phyloP scores from a whole-genome alignment of 1,140 invertebrate species.

The Drosophila pandora region DNA sequence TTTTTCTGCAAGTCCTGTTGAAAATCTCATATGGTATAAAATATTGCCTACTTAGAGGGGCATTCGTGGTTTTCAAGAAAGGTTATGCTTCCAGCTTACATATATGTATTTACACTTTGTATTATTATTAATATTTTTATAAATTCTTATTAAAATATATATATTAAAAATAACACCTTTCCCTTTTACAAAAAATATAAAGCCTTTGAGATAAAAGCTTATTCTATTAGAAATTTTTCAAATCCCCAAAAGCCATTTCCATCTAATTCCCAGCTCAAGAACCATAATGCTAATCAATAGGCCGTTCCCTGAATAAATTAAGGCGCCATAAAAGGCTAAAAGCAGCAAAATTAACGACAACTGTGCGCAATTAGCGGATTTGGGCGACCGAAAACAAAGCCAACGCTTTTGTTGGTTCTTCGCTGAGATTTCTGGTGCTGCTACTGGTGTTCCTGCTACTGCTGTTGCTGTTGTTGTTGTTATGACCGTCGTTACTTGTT shows the following conservation, averaged over 20 bases:
- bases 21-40: neutral
- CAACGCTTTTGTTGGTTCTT: constrained; percentile 24
- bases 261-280: constrained; percentile 20
- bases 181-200: no score
- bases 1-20: neutral
- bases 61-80: neutral
- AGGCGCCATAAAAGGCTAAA: constrained; percentile 40
- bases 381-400: constrained; percentile 61
- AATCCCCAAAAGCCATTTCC: constrained; percentile 11
- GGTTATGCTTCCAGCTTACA: neutral
- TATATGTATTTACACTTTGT: no score
- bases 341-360: constrained; percentile 57
- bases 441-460: constrained; percentile 9
- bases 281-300: constrained; percentile 72
- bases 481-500: constrained; percentile 72
- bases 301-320: constrained; percentile 50
- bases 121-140: no score
- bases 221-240: neutral
- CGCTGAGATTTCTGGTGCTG: constrained; percentile 18
- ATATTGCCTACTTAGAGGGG: constrained; percentile 1
- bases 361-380: constrained; percentile 76
- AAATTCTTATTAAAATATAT: no score
- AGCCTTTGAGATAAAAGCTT: neutral
- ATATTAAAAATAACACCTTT: no score
- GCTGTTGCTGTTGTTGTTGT: constrained; percentile 48